These are phyloP conservation scores for Tautogolabrus adspersus DNA, from an alignment of 2,113 vertebrate species.

Conservation along the genomic window DNA sequence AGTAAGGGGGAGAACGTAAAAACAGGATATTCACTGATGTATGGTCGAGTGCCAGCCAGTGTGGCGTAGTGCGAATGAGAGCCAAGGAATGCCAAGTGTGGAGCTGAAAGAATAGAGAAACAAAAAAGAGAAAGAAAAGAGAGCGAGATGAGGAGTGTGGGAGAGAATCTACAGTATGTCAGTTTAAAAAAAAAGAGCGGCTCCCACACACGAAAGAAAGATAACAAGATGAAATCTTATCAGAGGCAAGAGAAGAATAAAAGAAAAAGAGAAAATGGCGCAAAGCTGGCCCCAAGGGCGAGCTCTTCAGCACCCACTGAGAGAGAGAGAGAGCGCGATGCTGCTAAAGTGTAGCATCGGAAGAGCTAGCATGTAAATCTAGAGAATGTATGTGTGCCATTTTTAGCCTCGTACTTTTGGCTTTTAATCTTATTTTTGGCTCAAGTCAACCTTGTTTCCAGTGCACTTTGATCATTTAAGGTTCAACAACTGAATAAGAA, in stretches of 20 bases:
- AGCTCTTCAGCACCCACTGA: slow-evolving; percentile 47
- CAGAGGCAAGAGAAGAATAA: slow-evolving; percentile 65
- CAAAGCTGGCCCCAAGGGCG: slow-evolving; percentile 16
- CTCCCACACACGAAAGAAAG: slow-evolving; percentile 67
- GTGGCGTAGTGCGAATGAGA: slow-evolving; percentile 89
- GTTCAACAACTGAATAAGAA: too few species aligned
- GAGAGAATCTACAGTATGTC: slow-evolving; percentile 75
- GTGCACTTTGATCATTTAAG: background rate
- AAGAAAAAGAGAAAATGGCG: slow-evolving; percentile 39
- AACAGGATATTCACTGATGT: slow-evolving; percentile 86
- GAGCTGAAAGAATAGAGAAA: slow-evolving; percentile 82
- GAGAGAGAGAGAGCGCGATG: background rate
- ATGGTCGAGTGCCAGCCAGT: slow-evolving; percentile 86
- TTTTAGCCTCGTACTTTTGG: slow-evolving; percentile 20
- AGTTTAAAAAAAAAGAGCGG: slow-evolving; percentile 62
- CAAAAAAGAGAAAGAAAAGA: slow-evolving; percentile 77
- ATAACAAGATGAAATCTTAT: slow-evolving; percentile 74
- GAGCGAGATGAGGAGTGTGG: slow-evolving; percentile 81
- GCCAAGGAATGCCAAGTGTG: slow-evolving; percentile 85
- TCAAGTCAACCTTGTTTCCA: slow-evolving; percentile 49
- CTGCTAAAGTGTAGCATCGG: slow-evolving; percentile 31
- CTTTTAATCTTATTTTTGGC: slow-evolving; percentile 48
- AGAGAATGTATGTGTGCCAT: background rate
- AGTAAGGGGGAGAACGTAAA: slow-evolving; percentile 72
- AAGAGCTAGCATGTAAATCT: slow-evolving; percentile 35